Conservation (phyloP, 1,140 invertebrate genomes). For the Camponotus floridanus region DNA sequence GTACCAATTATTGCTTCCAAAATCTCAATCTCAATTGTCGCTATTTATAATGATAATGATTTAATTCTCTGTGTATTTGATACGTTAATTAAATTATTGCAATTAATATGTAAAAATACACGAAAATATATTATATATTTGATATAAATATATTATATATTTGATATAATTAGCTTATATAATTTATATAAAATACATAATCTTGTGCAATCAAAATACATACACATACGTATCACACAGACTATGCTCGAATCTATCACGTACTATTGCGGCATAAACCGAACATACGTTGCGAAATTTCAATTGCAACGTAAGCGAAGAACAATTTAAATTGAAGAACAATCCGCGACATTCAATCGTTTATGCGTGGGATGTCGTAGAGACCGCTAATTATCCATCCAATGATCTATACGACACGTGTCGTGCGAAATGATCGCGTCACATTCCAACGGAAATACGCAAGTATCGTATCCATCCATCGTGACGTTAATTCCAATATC, state of each 20-base stretch:
- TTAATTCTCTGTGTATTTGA: neutral
- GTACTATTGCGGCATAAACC: slow-evolving; percentile 4
- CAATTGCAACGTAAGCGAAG: slow-evolving; percentile 29
- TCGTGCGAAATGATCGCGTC: slow-evolving; percentile 12
- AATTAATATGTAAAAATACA: neutral
- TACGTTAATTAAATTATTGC: neutral
- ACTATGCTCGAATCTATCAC: neutral
- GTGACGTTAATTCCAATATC: neutral
- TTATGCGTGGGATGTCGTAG: slow-evolving; percentile 3
- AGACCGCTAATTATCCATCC: slow-evolving; percentile 38
- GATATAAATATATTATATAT: no score
- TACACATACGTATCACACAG: no score
- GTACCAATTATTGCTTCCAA: neutral
- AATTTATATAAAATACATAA: neutral
- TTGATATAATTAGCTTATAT: no score
- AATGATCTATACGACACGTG: slow-evolving; percentile 29
- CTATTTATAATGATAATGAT: neutral
- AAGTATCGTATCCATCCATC: neutral
- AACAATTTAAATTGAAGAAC: slow-evolving; percentile 42
- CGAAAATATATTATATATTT: neutral
- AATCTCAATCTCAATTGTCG: neutral
- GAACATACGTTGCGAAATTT: neutral
- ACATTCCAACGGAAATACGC: neutral
- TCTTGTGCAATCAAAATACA: neutral
- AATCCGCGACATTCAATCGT: slow-evolving; percentile 14